These are phyloP conservation scores for Lordiphosa fenestrarum DNA, from an alignment of 2,888 invertebrate genomes.

Conservation along the genomic window DNA sequence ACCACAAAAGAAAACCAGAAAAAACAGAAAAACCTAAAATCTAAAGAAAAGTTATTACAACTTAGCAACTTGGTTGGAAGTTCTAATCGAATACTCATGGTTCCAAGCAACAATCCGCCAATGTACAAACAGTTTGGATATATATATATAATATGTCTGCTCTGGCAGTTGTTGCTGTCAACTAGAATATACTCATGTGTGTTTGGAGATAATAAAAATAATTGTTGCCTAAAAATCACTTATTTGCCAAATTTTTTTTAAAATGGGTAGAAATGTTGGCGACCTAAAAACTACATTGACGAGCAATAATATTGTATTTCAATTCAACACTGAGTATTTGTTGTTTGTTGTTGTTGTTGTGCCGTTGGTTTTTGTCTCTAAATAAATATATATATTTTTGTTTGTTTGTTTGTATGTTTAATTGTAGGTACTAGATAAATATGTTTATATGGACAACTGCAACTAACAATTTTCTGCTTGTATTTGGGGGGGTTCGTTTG, in stretches of 20 bases:
- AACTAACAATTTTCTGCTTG: conserved; percentile 27
- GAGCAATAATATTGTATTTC: conserved; percentile 53
- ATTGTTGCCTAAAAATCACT: conserved; percentile 70
- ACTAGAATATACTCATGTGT: conserved; percentile 76
- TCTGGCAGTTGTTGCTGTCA: conserved; percentile 46
- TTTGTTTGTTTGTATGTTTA: conserved; percentile 39
- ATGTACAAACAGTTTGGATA: conserved; percentile 24
- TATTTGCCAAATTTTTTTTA: conserved; percentile 51
- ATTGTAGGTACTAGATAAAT: conserved; percentile 22
- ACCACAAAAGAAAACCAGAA: conserved; percentile 7
- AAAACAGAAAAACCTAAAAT: conserved; percentile 1
- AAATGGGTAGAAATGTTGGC: conserved; percentile 49
- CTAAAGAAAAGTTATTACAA: conserved; percentile 17
- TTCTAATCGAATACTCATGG: conserved; percentile 59
- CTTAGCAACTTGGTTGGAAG: conserved; percentile 55
- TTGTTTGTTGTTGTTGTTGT: conserved; percentile 44
- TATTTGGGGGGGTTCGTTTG: conserved; percentile 23
- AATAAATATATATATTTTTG: conserved; percentile 48
- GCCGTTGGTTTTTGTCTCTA: conserved; percentile 49
- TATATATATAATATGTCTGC: conserved; percentile 24
- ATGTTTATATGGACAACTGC: conserved; percentile 17
- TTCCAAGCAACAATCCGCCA: conserved; percentile 41
- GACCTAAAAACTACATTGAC: conserved; percentile 57
- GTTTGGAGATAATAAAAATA: conserved; percentile 14
- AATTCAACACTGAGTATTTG: conserved; percentile 51